Evolutionary conservation across 64 coral and sea anemone species (phyloP).

Genomic region (Cladopsammia gracilis): DNA sequence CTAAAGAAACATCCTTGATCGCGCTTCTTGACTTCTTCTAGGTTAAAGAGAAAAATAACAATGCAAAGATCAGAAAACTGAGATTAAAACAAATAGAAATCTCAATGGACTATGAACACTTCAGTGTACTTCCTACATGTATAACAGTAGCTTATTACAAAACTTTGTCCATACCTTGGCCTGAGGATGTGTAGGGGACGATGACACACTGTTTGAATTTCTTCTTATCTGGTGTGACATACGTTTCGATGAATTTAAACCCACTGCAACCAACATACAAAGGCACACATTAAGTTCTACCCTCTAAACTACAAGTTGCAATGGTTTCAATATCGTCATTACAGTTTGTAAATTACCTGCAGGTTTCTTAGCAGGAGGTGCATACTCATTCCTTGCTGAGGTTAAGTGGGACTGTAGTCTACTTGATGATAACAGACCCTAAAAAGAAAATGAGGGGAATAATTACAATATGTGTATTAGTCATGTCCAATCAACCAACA

Average conservation of each 20-base stretch:
- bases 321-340: no score
- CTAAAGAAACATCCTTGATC: slow-evolving; percentile 81
- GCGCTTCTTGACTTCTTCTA: slow-evolving; percentile 92
- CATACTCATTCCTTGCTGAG: slow-evolving; percentile 86
- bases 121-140: no score
- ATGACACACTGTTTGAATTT: slow-evolving; percentile 71
- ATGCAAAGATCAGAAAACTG: background rate
- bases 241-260: slow-evolving; percentile 87
- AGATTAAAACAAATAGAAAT: background rate
- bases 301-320: no score
- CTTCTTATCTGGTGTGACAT: slow-evolving; percentile 80
- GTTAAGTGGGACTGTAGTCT: slow-evolving; percentile 72
- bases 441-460: background rate
- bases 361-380: slow-evolving; percentile 91
- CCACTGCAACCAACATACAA: slow-evolving; percentile 15
- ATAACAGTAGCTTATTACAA: background rate
- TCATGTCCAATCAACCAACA: background rate
- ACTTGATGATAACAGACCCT: slow-evolving; percentile 72
- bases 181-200: slow-evolving; percentile 74
- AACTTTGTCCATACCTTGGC: background rate
- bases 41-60: background rate
- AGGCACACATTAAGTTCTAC: no score
- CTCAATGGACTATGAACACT: background rate
- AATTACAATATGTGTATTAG: background rate
- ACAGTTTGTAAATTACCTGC: slow-evolving; percentile 56